phyloP scores from a whole-genome alignment of 1,140 invertebrate species.

The Streblospio benedicti region DNA sequence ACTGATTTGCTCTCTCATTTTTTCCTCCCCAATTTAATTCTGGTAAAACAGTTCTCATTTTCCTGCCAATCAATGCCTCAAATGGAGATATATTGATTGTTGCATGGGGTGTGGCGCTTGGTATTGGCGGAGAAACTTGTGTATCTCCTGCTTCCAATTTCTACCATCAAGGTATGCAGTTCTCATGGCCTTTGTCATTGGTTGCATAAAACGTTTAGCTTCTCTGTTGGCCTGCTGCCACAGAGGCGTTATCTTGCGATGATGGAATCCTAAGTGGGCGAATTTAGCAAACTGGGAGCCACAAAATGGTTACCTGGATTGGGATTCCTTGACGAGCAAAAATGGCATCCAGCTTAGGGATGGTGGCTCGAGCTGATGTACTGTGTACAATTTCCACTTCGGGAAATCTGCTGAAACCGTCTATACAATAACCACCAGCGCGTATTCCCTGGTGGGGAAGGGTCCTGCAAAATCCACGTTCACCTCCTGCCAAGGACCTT shows the following conservation, averaged over 20 bases:
- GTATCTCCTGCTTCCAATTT: not conserved
- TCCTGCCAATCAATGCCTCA: too few relatives aligned
- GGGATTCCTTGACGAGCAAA: not conserved
- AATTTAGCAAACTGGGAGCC: conserved; percentile 19
- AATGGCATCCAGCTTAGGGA: not conserved
- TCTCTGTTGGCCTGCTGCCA: conserved; percentile 3
- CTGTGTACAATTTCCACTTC: not conserved
- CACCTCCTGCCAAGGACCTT: conserved; percentile 23
- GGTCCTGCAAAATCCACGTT: conserved; percentile 25
- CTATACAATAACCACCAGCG: conserved; percentile 20
- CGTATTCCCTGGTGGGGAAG: conserved; percentile 25
- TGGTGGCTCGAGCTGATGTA: not conserved
- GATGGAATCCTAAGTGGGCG: conserved; percentile 10
- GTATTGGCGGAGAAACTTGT: not conserved
- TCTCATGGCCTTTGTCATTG: not conserved
- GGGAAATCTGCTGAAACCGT: not conserved
- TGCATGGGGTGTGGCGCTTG: too few relatives aligned
- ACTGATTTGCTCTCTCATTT: too few relatives aligned
- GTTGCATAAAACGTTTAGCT: not conserved
- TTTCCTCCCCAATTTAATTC: too few relatives aligned
- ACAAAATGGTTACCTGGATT: conserved; percentile 20
- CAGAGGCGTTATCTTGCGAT: conserved; percentile 1
- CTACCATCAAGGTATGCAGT: not conserved
- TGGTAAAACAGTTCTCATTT: too few relatives aligned
- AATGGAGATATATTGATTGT: too few relatives aligned